phyloP scores from a whole-genome alignment of 2,888 invertebrate species.

The Byasa hedistus region DNA sequence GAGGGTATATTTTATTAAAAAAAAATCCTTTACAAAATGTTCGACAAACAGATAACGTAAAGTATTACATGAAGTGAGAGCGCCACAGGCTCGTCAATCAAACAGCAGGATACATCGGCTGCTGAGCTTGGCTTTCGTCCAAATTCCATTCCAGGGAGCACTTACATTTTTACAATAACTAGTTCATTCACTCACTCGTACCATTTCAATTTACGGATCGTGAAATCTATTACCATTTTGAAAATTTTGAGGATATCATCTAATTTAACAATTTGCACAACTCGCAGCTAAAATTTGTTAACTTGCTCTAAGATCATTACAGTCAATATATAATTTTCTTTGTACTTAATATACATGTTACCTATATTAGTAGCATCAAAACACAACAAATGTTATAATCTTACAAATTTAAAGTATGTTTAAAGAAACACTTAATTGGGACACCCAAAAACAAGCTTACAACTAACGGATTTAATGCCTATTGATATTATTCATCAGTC shows the following conservation, averaged over 20 bases:
- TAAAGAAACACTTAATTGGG: too few species aligned
- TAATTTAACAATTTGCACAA: neutral
- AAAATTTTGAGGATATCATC: neutral
- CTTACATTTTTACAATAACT: conserved; percentile 15
- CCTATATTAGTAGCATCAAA: too few species aligned
- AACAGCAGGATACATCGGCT: conserved; percentile 8
- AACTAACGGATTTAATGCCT: too few species aligned
- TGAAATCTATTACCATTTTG: neutral
- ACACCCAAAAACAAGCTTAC: too few species aligned
- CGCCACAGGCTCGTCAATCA: conserved; percentile 10
- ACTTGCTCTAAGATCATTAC: neutral
- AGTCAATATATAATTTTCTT: too few species aligned
- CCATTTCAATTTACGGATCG: conserved; percentile 27
- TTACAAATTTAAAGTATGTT: too few species aligned
- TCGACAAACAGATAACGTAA: conserved; percentile 6
- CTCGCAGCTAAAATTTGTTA: neutral
- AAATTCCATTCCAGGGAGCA: conserved; percentile 11
- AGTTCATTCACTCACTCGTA: conserved; percentile 26
- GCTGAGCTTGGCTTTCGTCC: conserved; percentile 8
- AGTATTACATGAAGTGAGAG: conserved; percentile 1
- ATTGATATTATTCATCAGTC: too few species aligned
- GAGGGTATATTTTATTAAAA: neutral
- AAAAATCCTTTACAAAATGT: neutral
- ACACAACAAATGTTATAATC: too few species aligned
- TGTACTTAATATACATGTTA: too few species aligned